These are phyloP conservation scores for Eremophila alpestris DNA, from an alignment of 2,797 vertebrate genomes.

Conservation along the genomic window DNA sequence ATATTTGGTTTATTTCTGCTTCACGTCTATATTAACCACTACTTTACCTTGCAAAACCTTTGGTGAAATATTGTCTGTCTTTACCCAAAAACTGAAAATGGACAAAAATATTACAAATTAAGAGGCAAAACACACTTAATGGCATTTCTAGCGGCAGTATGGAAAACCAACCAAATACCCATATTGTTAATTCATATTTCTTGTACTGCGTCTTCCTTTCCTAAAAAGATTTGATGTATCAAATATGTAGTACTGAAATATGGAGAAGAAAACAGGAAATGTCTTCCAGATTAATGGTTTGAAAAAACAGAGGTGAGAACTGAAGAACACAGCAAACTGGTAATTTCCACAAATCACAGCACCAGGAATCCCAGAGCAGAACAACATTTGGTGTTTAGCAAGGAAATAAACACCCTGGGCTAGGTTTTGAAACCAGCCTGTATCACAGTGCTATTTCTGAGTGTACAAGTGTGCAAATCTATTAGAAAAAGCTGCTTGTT, in stretches of 20 bases:
- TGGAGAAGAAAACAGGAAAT: neutral
- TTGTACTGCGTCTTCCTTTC: neutral
- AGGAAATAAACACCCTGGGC: neutral
- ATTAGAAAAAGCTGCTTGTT: constrained; percentile 15
- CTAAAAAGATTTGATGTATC: neutral
- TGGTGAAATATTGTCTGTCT: neutral
- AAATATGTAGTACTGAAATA: neutral
- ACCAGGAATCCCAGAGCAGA: neutral
- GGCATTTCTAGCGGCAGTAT: neutral
- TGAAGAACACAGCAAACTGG: neutral
- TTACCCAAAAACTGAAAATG: neutral
- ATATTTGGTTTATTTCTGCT: neutral
- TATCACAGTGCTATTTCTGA: neutral
- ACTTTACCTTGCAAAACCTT: neutral
- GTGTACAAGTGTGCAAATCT: constrained; percentile 18
- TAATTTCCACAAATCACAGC: neutral
- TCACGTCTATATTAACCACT: neutral
- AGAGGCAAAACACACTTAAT: neutral
- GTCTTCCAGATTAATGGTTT: neutral
- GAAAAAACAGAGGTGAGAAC: neutral
- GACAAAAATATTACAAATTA: neutral
- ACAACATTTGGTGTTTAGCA: neutral
- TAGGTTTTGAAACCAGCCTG: neutral
- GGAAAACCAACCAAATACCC: neutral
- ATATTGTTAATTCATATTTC: neutral